phyloP scores from a whole-genome alignment of 2,888 invertebrate genomes.

The Plagodis dolabraria region DNA sequence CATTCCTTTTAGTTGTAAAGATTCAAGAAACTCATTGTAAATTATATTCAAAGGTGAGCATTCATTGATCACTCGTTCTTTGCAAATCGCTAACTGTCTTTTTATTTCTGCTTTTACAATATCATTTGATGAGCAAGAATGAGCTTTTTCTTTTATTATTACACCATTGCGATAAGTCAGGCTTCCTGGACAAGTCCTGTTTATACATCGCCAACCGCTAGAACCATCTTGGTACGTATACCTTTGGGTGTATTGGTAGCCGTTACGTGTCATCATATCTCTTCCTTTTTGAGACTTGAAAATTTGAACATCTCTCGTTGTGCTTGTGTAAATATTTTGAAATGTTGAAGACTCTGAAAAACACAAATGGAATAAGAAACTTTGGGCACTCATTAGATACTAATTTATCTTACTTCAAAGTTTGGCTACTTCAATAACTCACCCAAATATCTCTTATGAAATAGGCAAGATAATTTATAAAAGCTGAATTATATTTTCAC shows the following conservation, averaged over 20 bases:
- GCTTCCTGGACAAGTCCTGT: background rate
- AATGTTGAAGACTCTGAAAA: too few species aligned
- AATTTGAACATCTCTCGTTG: background rate
- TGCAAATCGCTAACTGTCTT: slow-evolving; percentile 1
- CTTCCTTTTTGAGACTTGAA: slow-evolving; percentile 13
- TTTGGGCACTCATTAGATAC: too few species aligned
- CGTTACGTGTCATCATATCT: slow-evolving; percentile 4
- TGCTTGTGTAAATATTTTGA: background rate
- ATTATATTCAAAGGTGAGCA: background rate
- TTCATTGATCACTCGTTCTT: slow-evolving; percentile 4
- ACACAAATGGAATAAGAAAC: too few species aligned
- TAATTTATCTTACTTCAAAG: too few species aligned
- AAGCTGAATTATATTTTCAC: too few species aligned
- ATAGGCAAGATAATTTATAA: too few species aligned
- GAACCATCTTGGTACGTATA: slow-evolving; percentile 3
- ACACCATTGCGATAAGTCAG: background rate
- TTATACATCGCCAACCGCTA: slow-evolving; percentile 6
- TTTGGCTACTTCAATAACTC: too few species aligned
- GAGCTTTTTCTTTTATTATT: background rate
- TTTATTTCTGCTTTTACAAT: slow-evolving; percentile 1
- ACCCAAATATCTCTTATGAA: too few species aligned
- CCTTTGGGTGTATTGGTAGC: slow-evolving; percentile 2
- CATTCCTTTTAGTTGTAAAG: background rate
- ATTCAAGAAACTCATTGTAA: slow-evolving; percentile 3
- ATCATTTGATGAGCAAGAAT: background rate